phyloP scores from a whole-genome alignment of 2,113 vertebrate genomes.

The Perca fluviatilis region DNA sequence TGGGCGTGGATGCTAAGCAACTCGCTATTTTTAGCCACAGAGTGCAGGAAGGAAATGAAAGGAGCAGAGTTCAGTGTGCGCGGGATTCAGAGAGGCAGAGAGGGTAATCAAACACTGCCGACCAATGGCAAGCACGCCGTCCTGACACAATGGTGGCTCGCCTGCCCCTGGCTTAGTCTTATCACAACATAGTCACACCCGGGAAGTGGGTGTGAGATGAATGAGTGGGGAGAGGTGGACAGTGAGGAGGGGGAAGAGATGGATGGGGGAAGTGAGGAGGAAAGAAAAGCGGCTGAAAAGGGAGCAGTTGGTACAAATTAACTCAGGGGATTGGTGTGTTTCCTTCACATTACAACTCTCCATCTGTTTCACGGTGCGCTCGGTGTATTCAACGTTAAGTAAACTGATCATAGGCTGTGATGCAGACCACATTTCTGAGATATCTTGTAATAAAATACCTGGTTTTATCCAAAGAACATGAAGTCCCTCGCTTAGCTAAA shows the following conservation, averaged over 20 bases:
- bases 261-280: conserved; percentile 34
- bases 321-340: conserved; percentile 56
- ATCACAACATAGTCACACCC: conserved; percentile 61
- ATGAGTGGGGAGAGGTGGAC: conserved; percentile 57
- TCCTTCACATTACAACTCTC: conserved; percentile 37
- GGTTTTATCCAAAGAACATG: neutral
- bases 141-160: conserved; percentile 59
- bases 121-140: conserved; percentile 59
- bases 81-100: conserved; percentile 50
- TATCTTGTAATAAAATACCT: neutral
- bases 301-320: conserved; percentile 65
- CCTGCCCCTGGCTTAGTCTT: conserved; percentile 59
- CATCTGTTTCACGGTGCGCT: conserved; percentile 38
- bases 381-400: neutral
- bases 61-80: conserved; percentile 66
- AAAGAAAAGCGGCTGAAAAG: conserved; percentile 35
- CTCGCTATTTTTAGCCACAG: conserved; percentile 74
- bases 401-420: neutral
- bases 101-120: conserved; percentile 67
- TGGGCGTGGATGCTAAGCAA: conserved; percentile 70
- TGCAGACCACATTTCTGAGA: neutral
- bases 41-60: conserved; percentile 72
- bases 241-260: conserved; percentile 46
- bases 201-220: conserved; percentile 63
- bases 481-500: neutral